Evolutionary conservation across 2,113 vertebrate species (phyloP).

Genomic region (Platichthys flesus): DNA sequence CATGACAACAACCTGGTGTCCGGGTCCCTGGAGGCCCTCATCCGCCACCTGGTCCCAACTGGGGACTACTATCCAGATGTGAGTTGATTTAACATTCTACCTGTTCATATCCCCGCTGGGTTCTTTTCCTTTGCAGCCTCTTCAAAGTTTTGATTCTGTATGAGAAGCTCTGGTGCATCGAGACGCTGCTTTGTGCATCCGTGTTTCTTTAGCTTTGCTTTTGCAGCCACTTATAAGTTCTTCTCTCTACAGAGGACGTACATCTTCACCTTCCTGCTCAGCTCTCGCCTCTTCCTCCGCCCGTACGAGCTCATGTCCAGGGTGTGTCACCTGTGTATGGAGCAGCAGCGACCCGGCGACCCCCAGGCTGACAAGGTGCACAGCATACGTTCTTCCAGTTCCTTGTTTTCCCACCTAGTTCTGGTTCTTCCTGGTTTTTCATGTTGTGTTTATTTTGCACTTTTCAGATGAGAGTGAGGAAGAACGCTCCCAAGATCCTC

Average conservation of each 20-base stretch:
- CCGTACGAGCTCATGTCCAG: conserved; percentile 92
- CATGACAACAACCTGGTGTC: conserved; percentile 93
- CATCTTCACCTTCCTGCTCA: conserved; percentile 96
- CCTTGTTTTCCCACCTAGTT: no score
- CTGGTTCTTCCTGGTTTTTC: rapidly evolving
- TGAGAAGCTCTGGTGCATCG: conserved; percentile 1
- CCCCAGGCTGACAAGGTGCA: conserved; percentile 88
- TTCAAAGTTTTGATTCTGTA: conserved; percentile 10
- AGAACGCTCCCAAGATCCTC: conserved; percentile 91
- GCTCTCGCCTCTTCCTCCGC: conserved; percentile 92
- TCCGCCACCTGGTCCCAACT: conserved; percentile 92
- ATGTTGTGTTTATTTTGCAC: not conserved
- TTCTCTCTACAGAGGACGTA: conserved; percentile 87
- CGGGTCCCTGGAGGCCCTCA: conserved; percentile 93
- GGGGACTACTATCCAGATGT: conserved; percentile 95
- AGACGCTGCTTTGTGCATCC: not conserved
- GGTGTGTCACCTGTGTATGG: conserved; percentile 89
- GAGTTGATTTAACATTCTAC: conserved; percentile 65
- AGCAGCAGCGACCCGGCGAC: conserved; percentile 87
- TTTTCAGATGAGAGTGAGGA: conserved; percentile 83
- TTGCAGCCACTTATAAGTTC: not conserved
- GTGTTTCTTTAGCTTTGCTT: no score
- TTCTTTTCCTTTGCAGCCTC: not conserved
- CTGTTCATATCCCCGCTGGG: not conserved
- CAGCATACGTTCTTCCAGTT: not conserved